Evolutionary conservation across 2,113 vertebrate species (phyloP).

Genomic region (Clinocottus analis): DNA sequence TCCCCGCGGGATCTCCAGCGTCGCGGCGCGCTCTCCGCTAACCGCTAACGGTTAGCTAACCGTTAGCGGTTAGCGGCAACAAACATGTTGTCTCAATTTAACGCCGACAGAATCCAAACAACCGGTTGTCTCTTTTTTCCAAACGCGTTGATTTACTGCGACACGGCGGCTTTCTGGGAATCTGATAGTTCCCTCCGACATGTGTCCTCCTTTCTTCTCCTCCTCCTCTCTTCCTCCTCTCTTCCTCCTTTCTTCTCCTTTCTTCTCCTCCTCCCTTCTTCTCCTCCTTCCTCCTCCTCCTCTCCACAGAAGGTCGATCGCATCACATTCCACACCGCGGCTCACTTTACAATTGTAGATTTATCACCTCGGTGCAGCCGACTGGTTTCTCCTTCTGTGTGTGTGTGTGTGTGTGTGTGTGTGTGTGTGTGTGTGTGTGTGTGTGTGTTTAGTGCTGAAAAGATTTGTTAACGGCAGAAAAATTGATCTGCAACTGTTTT

Average conservation of each 20-base stretch:
- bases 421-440: too few relatives aligned
- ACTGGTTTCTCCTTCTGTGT: conserved; percentile 52
- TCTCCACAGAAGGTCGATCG: conserved; percentile 23
- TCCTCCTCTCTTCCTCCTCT: conserved; percentile 2
- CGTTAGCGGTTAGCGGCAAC: background rate
- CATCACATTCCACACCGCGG: conserved; percentile 60
- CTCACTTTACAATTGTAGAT: conserved; percentile 68
- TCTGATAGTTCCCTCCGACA: conserved; percentile 24
- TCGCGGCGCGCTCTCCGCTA: too few relatives aligned
- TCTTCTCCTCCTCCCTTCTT: background rate
- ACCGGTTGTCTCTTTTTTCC: background rate
- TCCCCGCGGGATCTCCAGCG: background rate
- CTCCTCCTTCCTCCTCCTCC: too few relatives aligned
- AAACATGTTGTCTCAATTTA: conserved; percentile 25
- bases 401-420: too few relatives aligned
- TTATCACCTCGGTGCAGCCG: conserved; percentile 56
- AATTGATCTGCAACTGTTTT: background rate
- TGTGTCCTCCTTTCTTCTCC: background rate
- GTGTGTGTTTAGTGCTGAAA: background rate
- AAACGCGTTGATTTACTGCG: conserved; percentile 21
- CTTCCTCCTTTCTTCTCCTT: background rate
- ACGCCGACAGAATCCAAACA: conserved; percentile 22
- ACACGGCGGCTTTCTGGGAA: conserved; percentile 21
- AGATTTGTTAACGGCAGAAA: background rate
- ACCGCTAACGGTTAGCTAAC: too few relatives aligned